Conservation (phyloP, 2,113 vertebrate genomes). For the Melanerpes aurifrons region DNA sequence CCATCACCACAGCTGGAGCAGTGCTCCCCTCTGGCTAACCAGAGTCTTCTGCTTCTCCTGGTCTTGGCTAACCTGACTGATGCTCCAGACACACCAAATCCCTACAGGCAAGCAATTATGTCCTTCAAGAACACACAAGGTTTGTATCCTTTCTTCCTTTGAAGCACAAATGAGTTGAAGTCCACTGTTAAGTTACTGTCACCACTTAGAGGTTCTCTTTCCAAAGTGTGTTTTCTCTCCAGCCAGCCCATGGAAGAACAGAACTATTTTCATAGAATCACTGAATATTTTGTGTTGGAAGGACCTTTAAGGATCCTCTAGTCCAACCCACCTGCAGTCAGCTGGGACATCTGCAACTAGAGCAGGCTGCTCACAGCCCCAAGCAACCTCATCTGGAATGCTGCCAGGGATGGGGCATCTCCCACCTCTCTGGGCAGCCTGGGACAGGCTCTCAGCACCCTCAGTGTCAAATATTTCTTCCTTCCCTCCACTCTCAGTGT, state of each 20-base stretch:
- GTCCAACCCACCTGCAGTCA: background rate
- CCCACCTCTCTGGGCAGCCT: background rate
- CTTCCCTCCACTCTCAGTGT: background rate
- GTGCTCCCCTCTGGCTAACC: slow-evolving; percentile 92
- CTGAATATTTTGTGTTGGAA: background rate
- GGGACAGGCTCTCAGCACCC: background rate
- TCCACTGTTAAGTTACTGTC: background rate
- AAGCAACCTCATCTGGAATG: background rate
- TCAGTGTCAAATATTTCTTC: too few relatives aligned
- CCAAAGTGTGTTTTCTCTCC: background rate
- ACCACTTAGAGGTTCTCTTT: background rate
- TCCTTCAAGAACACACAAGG: slow-evolving; percentile 98
- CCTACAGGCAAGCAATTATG: slow-evolving; percentile 92
- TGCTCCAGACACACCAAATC: slow-evolving; percentile 87
- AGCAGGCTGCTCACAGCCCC: background rate
- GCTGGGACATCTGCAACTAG: background rate
- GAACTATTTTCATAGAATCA: background rate
- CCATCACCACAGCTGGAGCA: slow-evolving; percentile 79
- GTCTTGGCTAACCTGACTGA: slow-evolving; percentile 93
- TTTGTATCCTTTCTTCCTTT: slow-evolving; percentile 59
- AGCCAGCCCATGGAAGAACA: background rate
- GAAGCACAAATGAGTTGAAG: background rate
- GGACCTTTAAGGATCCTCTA: background rate
- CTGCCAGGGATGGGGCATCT: background rate
- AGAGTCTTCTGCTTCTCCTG: slow-evolving; percentile 94